Base-by-base conservation (phyloP, 2,888 invertebrate species). In the Lordiphosa fenestrarum region DNA sequence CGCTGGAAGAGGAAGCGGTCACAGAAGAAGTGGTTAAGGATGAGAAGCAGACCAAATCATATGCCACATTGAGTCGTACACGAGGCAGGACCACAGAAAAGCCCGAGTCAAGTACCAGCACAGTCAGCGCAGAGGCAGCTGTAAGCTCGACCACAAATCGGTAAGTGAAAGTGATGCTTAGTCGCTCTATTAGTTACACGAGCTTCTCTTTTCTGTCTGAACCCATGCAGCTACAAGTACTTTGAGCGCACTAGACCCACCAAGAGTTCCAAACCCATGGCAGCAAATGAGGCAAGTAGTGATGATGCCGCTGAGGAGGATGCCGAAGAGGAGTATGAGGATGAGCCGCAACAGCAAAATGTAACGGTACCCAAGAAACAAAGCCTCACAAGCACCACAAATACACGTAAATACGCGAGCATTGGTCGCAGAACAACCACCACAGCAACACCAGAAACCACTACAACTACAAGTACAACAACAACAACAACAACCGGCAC, bases 281-380 rank as follows among this genome's bases (percentile, higher is more conserved):
- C 13, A 2, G 73, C 54, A 4, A 50, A 51, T 10, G 70, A 67
- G 36, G 53, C 53, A 3, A 30, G 30, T 30, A 60, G 53, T 6
- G 66, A 70, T n/a, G 70, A 67, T 13, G 60, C 66, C 6, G 51
- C 66, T 3, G 69, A 76, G n/a, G 71, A 72, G 2, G 75, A 72
- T 10, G 74, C 71, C 10, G 80, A 81, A 25, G 78, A 71, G 41
- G 78, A 80, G 21, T 71, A 74, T 42, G 71, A 73, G 49, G 72
- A 84, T 53, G 75, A 75, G 58, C 71, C 77, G 52, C 76, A 87
- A 35, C 75, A 78, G 54, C 76, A 87, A 66, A 87, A 85, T 80
- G 83, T 87, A 69, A 89, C 86, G 89, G 87, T 89, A 88, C 87
- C 87, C 57, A 82, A 70, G 72, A 83, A 86, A 84, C 69, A 88